A percentile compares a stretch with the other conserved stretches of the same genome.
These are phyloP conservation scores for Microctonus aethiopoides DNA, from an alignment of 2,888 invertebrate species.

Conservation along the genomic window DNA sequence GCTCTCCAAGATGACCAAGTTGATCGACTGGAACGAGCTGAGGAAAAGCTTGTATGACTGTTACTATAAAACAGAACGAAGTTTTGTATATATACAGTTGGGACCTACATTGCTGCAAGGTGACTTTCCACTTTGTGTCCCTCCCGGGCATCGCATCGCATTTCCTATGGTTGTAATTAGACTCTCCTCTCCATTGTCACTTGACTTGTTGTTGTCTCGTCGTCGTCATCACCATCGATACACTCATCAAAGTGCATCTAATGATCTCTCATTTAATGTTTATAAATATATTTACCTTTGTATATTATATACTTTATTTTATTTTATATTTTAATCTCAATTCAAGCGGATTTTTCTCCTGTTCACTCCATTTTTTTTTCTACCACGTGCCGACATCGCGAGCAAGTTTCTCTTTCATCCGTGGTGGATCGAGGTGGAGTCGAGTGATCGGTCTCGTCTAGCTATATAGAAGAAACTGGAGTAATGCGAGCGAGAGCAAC, in stretches of 20 bases:
- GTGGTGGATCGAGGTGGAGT: constrained; percentile 35
- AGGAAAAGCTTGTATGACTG: constrained; percentile 37
- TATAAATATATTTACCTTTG: background rate
- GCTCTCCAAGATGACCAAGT: constrained; percentile 36
- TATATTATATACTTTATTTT: background rate
- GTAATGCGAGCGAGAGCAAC: constrained; percentile 50
- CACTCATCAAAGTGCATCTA: constrained; percentile 5
- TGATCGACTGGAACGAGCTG: constrained; percentile 39
- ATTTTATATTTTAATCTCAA: constrained; percentile 4
- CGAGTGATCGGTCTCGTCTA: constrained; percentile 51
- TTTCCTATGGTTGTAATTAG: constrained; percentile 47
- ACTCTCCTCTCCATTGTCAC: constrained; percentile 53
- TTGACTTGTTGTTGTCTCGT: constrained; percentile 44
- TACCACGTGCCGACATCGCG: constrained; percentile 44
- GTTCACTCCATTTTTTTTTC: constrained; percentile 33
- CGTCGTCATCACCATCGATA: constrained; percentile 11
- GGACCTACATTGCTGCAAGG: constrained; percentile 17
- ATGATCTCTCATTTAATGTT: background rate
- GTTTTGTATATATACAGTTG: background rate
- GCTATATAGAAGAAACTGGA: constrained; percentile 57
- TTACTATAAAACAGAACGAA: background rate
- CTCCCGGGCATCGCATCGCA: constrained; percentile 36
- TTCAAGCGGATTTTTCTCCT: constrained; percentile 28
- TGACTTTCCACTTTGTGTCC: constrained; percentile 42
- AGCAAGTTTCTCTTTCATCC: constrained; percentile 63